Evolutionary conservation across 2,797 vertebrate genomes (phyloP), one percentile per base, ranked within the genome.

Genomic region (Hyperoplus immaculatus): DNA sequence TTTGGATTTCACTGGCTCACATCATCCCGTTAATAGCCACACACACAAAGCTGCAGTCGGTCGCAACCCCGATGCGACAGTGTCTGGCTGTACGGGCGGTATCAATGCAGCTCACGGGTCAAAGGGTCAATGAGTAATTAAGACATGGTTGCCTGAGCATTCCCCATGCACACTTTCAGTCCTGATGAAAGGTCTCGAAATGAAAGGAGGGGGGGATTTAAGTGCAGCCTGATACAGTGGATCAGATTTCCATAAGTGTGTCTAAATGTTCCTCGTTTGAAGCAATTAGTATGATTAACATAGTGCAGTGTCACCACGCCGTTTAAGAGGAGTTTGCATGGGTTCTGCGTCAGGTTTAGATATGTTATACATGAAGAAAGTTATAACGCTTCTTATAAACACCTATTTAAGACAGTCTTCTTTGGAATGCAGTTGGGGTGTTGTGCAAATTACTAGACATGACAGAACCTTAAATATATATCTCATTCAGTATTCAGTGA

Each of bases 81-180:
- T 78, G 90, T 86, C 83, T 86, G 86, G 77, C 88, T 72, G 79
- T 82, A 77, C 81, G 54, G 79, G 74, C 58, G 55, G 89, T 91
- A 93, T 94, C 94, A 88, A 90, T 88, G 90, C 90, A 82, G 81
- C 84, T 51, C 41, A 12, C 21, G 85, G 94, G 93, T 94, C 94
- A 94, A 95, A 93, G 88, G 94, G 95, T 95, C 95, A 96, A 95
- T 85, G 91, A 94, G 94, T 95, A 95, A 95, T 95, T 94, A 94
- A 95, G 94, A 93, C 93, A 94, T 89, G 92, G 90, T 91, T 94
- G 92, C 93, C 89, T 94, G 94, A 95, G 93, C 94, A 93, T 94
- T 94, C 94, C 92, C 91, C 91, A 93, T 90, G 92, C 93, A 93
- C 93, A 93, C 87, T 89, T 93, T 92, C 87, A 86, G 89, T 76